Conservation (phyloP, 1,140 invertebrate genomes). For the Chelonus insularis region DNA sequence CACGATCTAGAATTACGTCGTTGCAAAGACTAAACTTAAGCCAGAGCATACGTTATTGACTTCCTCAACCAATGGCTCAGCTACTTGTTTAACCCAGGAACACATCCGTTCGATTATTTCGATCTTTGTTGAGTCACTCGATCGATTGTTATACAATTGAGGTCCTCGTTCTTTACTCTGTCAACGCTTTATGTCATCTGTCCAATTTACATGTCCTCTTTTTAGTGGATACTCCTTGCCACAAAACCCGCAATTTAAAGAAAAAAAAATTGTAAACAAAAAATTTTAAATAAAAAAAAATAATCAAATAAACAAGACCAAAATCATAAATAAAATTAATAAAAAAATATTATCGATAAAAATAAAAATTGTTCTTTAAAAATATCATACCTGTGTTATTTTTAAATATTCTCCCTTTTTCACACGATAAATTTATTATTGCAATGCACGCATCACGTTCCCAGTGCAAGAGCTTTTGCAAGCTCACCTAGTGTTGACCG, state of each 20-base stretch:
- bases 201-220: slow-evolving; percentile 2
- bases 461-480: slow-evolving; percentile 38
- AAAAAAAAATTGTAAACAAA: neutral
- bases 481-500: slow-evolving; percentile 52
- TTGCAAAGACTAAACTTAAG: too few species aligned
- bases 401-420: neutral
- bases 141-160: slow-evolving; percentile 37
- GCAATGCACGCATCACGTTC: slow-evolving; percentile 8
- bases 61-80: neutral
- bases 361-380: too few species aligned
- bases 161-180: slow-evolving; percentile 29
- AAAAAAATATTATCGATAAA: too few species aligned
- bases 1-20: too few species aligned
- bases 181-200: neutral
- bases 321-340: too few species aligned
- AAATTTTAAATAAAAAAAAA: too few species aligned
- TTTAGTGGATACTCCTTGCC: neutral
- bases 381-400: too few species aligned
- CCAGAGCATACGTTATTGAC: too few species aligned
- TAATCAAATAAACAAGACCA: too few species aligned
- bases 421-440: neutral
- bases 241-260: neutral
- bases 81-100: neutral
- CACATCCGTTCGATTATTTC: slow-evolving; percentile 4
- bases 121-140: slow-evolving; percentile 4